These are phyloP conservation scores for Callipepla californica DNA, from an alignment of 2,113 vertebrate species.

Conservation along the genomic window DNA sequence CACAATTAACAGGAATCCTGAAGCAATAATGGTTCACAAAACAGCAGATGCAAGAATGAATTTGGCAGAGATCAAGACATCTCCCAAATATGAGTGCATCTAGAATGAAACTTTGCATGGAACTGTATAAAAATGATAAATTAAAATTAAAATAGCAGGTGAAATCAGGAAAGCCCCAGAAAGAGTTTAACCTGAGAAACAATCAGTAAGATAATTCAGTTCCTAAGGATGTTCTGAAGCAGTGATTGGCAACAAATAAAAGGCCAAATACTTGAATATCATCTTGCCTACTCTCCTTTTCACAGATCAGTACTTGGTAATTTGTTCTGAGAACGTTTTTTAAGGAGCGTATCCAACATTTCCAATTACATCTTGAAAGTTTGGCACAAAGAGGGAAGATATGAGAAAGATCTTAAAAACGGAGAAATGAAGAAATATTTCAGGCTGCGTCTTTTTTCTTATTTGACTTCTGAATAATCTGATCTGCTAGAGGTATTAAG, in stretches of 20 bases:
- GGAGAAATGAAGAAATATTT: slow-evolving; percentile 20
- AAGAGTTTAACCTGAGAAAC: background rate
- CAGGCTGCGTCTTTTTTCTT: background rate
- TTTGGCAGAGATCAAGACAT: background rate
- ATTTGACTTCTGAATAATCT: slow-evolving; percentile 10
- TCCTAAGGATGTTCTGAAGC: background rate
- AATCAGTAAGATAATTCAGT: background rate
- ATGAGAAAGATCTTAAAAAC: slow-evolving; percentile 39
- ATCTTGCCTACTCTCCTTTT: background rate
- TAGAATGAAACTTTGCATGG: background rate
- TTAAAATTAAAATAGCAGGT: background rate
- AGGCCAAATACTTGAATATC: background rate
- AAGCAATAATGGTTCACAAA: background rate
- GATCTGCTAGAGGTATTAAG: background rate
- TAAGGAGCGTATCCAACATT: slow-evolving; percentile 16
- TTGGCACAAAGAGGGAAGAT: background rate
- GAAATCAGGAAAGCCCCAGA: background rate
- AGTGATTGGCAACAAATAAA: background rate
- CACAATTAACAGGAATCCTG: background rate
- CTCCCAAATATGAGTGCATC: background rate
- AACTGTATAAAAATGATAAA: background rate
- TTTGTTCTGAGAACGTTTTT: slow-evolving; percentile 45
- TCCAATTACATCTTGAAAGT: slow-evolving; percentile 22
- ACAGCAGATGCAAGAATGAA: background rate
- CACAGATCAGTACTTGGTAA: background rate